These are phyloP conservation scores for Lycaon pictus DNA, from an alignment of 2,113 vertebrate genomes.

Conservation along the genomic window DNA sequence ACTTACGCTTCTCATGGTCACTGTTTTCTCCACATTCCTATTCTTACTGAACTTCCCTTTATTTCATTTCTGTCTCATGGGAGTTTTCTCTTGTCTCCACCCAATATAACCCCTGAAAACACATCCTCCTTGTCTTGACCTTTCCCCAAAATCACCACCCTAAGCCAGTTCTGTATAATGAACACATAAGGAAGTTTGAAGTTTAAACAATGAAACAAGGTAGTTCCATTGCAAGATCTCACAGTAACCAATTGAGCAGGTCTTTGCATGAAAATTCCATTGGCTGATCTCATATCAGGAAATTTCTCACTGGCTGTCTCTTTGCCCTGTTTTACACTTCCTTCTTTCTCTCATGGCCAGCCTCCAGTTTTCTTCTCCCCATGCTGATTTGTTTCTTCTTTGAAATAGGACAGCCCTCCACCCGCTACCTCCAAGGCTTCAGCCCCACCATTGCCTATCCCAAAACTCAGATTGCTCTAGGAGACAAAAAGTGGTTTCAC, in stretches of 20 bases:
- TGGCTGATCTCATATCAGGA: fast-evolving
- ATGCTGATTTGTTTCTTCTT: background rate
- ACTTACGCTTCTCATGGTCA: background rate
- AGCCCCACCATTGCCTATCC: too few relatives aligned
- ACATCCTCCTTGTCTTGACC: background rate
- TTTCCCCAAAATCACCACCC: background rate
- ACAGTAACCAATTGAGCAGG: background rate
- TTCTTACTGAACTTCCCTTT: background rate
- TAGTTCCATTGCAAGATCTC: background rate
- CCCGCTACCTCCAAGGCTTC: background rate
- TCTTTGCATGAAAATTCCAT: background rate
- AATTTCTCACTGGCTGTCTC: background rate
- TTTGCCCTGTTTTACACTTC: background rate
- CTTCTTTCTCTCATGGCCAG: background rate
- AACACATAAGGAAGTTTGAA: background rate
- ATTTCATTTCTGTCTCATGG: fast-evolving
- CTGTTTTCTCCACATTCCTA: background rate
- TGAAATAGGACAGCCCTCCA: background rate
- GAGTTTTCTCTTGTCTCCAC: background rate
- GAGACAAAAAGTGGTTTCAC: too few relatives aligned
- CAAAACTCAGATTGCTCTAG: too few relatives aligned
- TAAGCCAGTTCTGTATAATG: background rate
- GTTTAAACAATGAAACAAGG: background rate
- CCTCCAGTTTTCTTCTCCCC: background rate
- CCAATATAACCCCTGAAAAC: background rate